Percentiles rank a stretch among this genome's conserved stretches.
phyloP scores from a whole-genome alignment of 2,113 vertebrate genomes.

The Clarias magur region DNA sequence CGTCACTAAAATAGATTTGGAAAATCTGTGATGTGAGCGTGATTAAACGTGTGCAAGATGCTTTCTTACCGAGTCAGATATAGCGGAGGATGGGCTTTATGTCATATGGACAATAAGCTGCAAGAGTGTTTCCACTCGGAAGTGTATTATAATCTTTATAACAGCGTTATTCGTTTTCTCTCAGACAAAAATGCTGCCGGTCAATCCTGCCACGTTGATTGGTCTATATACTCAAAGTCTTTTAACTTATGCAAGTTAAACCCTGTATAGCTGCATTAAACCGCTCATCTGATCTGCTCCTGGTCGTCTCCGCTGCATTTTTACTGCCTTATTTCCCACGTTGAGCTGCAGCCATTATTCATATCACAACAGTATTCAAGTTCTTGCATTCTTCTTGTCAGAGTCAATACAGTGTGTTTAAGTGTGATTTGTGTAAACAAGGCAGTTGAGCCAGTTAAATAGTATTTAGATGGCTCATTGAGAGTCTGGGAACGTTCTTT shows the following conservation, averaged over 20 bases:
- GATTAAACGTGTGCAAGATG: neutral
- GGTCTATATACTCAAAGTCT: neutral
- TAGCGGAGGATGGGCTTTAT: neutral
- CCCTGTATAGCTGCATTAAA: neutral
- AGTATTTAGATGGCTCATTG: neutral
- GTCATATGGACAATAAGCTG: neutral
- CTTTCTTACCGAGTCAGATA: neutral
- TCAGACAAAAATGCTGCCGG: neutral
- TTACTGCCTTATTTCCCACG: slow-evolving; percentile 19
- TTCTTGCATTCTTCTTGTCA: slow-evolving; percentile 5
- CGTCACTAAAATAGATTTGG: neutral
- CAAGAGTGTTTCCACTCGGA: neutral
- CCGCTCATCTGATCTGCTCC: neutral
- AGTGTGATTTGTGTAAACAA: neutral
- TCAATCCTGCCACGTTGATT: neutral
- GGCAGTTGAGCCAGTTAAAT: neutral
- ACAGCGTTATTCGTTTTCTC: neutral
- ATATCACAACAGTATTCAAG: neutral
- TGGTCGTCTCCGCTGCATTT: neutral
- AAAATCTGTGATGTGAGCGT: neutral
- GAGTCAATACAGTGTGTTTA: neutral
- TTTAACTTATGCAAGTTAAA: neutral
- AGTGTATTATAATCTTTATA: neutral
- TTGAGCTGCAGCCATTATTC: slow-evolving; percentile 8
- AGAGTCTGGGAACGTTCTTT: neutral